A percentile compares a stretch with the other conserved stretches of the same genome.
Conservation (phyloP, 37 sponge, comb jelly and placozoan species). For the Theonella swinhoei region DNA sequence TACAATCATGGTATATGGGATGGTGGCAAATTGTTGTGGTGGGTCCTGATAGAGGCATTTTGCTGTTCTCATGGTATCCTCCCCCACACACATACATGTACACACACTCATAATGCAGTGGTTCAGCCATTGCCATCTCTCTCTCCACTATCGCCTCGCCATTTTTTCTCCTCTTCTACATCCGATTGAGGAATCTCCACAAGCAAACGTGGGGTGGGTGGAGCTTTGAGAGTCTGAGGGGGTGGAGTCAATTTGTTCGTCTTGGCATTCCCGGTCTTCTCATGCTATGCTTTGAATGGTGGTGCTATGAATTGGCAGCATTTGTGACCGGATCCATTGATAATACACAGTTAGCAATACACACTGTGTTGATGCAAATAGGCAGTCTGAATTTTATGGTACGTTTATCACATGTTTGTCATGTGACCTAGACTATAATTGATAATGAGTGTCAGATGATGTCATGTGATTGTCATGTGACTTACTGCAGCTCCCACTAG, state of each 20-base stretch:
- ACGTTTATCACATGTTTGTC: too few species aligned
- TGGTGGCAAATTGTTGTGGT: too few species aligned
- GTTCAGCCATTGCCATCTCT: constrained; percentile 31
- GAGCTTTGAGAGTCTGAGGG: constrained; percentile 63
- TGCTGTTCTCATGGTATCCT: too few species aligned
- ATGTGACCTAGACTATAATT: too few species aligned
- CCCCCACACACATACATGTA: neutral
- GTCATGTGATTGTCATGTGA: too few species aligned
- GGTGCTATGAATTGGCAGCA: constrained; percentile 51
- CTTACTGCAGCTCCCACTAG: too few species aligned
- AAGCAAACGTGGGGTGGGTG: constrained; percentile 69
- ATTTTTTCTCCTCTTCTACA: constrained; percentile 32
- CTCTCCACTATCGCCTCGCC: neutral
- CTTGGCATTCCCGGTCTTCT: constrained; percentile 40
- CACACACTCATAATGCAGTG: constrained; percentile 23
- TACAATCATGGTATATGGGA: too few species aligned
- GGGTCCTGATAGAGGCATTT: too few species aligned
- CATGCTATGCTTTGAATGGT: constrained; percentile 62
- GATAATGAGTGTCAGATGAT: too few species aligned
- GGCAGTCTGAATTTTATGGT: constrained; percentile 52
- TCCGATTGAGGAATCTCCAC: constrained; percentile 37
- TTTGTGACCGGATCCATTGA: constrained; percentile 51
- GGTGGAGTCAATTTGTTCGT: constrained; percentile 39
- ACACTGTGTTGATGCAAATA: constrained; percentile 24
- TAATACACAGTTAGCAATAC: constrained; percentile 34